These are phyloP conservation scores for Euborellia annulipes DNA, from an alignment of 1,140 invertebrate species.

Conservation along the genomic window DNA sequence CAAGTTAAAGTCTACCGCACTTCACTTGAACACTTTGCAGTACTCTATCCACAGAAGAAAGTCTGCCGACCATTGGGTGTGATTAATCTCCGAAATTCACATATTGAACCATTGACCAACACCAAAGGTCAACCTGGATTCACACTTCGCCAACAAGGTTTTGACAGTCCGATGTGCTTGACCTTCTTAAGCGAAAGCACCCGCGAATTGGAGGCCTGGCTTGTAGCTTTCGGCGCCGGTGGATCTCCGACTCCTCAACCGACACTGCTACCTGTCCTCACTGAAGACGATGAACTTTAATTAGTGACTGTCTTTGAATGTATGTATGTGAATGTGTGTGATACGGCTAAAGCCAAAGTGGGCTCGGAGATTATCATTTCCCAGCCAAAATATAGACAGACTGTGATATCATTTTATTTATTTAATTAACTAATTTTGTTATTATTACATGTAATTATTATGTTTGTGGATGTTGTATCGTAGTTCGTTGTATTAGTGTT, in stretches of 20 bases:
- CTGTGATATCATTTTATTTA: too few relatives aligned
- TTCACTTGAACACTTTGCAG: slow-evolving; percentile 46
- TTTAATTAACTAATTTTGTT: too few relatives aligned
- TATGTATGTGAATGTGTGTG: too few relatives aligned
- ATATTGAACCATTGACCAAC: slow-evolving; percentile 32
- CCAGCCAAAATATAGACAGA: too few relatives aligned
- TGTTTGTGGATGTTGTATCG: too few relatives aligned
- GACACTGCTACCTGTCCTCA: slow-evolving; percentile 39
- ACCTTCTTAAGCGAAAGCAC: slow-evolving; percentile 40
- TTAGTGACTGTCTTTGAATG: too few relatives aligned
- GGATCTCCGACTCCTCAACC: slow-evolving; percentile 34
- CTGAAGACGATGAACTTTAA: slow-evolving; percentile 41
- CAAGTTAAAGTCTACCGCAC: slow-evolving; percentile 48
- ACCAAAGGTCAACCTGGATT: slow-evolving; percentile 30
- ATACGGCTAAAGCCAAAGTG: too few relatives aligned
- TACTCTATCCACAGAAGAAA: slow-evolving; percentile 47
- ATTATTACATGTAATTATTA: too few relatives aligned
- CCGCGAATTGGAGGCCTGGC: slow-evolving; percentile 41
- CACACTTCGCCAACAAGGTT: slow-evolving; percentile 39
- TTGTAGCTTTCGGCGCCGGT: slow-evolving; percentile 38
- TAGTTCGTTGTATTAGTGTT: too few relatives aligned
- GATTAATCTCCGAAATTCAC: slow-evolving; percentile 42
- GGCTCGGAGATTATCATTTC: too few relatives aligned
- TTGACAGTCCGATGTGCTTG: slow-evolving; percentile 37
- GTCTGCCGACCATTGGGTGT: slow-evolving; percentile 42